A percentile compares a stretch with the other conserved stretches of the same genome.
phyloP scores from a whole-genome alignment of 2,113 vertebrate genomes.

The Jaculus jaculus region DNA sequence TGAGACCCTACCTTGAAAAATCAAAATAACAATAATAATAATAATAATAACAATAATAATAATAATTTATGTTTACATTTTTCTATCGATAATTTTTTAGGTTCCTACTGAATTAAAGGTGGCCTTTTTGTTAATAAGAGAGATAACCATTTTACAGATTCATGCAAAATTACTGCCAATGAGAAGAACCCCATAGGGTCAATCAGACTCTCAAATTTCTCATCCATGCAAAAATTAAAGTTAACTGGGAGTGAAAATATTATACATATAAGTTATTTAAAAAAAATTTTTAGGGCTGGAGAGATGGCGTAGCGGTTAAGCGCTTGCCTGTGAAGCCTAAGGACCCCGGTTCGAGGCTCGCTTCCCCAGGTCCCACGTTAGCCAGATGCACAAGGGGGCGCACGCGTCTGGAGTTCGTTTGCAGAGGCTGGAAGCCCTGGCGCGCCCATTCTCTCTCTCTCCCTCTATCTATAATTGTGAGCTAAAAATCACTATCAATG shows the following conservation, averaged over 20 bases:
- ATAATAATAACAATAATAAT: too few relatives aligned
- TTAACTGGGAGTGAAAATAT: slow-evolving; percentile 48
- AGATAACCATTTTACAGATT: slow-evolving; percentile 18
- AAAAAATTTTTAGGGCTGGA: too few relatives aligned
- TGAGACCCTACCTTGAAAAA: too few relatives aligned
- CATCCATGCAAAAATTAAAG: slow-evolving; percentile 18
- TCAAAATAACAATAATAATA: too few relatives aligned
- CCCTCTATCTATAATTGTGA: slow-evolving; percentile 44
- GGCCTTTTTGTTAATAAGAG: neutral
- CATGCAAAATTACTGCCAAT: slow-evolving; percentile 29
- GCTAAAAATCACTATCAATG: slow-evolving; percentile 24
- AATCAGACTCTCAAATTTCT: slow-evolving; percentile 13
- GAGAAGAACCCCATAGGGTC: neutral
- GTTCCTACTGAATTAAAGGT: neutral
- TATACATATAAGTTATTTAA: neutral
- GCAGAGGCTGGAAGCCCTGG: too few relatives aligned
- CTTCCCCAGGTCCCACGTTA: too few relatives aligned
- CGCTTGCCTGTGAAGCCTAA: too few relatives aligned
- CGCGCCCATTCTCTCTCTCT: too few relatives aligned
- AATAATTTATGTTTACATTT: neutral
- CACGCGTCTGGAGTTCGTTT: too few relatives aligned
- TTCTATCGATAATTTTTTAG: slow-evolving; percentile 7
- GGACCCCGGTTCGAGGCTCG: too few relatives aligned
- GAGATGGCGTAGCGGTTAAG: too few relatives aligned
- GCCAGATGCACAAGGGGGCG: too few relatives aligned